Evolutionary conservation across 2,888 invertebrate genomes (phyloP).

Genomic region (Aleiodes testaceus): DNA sequence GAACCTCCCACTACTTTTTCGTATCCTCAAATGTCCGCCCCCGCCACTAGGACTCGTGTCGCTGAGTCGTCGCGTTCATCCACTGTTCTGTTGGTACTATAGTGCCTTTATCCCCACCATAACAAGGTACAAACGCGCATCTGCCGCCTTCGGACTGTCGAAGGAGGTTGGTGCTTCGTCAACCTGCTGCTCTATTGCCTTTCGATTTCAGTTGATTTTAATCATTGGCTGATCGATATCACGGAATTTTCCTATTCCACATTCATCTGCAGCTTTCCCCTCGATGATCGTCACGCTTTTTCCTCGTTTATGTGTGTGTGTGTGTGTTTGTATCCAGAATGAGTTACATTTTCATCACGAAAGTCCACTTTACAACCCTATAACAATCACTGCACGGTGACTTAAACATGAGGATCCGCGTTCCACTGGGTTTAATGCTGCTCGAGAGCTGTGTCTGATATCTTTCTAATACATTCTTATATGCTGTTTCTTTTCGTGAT

Average conservation of each 20-base stretch:
- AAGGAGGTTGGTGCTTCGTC: slow-evolving; percentile 9
- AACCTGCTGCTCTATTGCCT: slow-evolving; percentile 26
- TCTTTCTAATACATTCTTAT: slow-evolving; percentile 25
- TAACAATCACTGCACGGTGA: slow-evolving; percentile 18
- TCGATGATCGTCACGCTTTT: slow-evolving; percentile 71
- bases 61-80: slow-evolving; percentile 53
- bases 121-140: slow-evolving; percentile 38
- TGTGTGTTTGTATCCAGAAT: slow-evolving; percentile 36
- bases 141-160: slow-evolving; percentile 62
- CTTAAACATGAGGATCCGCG: slow-evolving; percentile 6
- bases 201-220: slow-evolving; percentile 22
- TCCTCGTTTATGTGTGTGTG: slow-evolving; percentile 54
- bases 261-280: slow-evolving; percentile 61
- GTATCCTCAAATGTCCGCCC: slow-evolving; percentile 41
- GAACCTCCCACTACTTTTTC: slow-evolving; percentile 47
- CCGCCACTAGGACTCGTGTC: slow-evolving; percentile 42
- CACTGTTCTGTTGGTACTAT: slow-evolving; percentile 26
- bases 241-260: too few relatives aligned
- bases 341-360: slow-evolving; percentile 35
- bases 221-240: too few relatives aligned
- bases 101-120: slow-evolving; percentile 41
- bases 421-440: slow-evolving; percentile 6
- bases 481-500: slow-evolving; percentile 24
- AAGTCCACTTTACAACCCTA: slow-evolving; percentile 9
- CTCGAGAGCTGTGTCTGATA: slow-evolving; percentile 24